Conservation (phyloP, 1,140 invertebrate species). For the Tetramorium parvispinum region DNA sequence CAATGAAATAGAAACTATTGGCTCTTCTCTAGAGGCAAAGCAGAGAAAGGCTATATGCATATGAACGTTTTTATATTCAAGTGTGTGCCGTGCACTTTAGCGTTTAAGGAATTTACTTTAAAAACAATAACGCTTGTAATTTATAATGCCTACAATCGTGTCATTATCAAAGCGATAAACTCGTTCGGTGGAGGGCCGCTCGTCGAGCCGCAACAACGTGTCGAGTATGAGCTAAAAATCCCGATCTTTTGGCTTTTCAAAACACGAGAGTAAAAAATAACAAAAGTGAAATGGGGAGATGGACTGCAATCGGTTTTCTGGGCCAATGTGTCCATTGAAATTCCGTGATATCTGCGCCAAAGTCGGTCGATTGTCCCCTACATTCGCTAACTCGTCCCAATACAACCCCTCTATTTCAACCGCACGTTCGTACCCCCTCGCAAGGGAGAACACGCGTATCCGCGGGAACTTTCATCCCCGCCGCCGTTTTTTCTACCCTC, state of each 20-base stretch:
- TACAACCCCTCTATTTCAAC: conserved; percentile 35
- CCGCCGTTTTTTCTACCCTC: conserved; percentile 20
- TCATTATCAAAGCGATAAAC: not conserved
- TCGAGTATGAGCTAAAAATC: not conserved
- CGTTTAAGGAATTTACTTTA: not conserved
- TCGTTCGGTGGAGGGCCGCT: not conserved
- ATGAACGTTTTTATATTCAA: not conserved
- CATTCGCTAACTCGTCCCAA: conserved; percentile 5
- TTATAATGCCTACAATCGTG: not conserved
- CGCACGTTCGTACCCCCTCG: conserved; percentile 23
- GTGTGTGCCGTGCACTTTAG: not conserved
- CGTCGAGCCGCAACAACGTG: conserved; percentile 25
- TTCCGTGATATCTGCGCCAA: conserved; percentile 21
- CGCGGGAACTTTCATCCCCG: conserved; percentile 17
- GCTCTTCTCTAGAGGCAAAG: not conserved
- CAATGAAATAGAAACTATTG: not conserved
- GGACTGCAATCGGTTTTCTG: conserved; percentile 52
- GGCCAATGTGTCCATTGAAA: conserved; percentile 57
- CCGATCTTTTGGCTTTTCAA: conserved; percentile 19
- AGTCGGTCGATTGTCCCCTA: conserved; percentile 29
- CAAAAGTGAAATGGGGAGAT: conserved; percentile 35
- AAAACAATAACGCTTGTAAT: not conserved
- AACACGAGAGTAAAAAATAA: conserved; percentile 25
- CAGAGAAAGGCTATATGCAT: not conserved
- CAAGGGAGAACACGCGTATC: conserved; percentile 39